Base-by-base conservation (phyloP, 2,888 invertebrate genomes). In the Phengaris arion region DNA sequence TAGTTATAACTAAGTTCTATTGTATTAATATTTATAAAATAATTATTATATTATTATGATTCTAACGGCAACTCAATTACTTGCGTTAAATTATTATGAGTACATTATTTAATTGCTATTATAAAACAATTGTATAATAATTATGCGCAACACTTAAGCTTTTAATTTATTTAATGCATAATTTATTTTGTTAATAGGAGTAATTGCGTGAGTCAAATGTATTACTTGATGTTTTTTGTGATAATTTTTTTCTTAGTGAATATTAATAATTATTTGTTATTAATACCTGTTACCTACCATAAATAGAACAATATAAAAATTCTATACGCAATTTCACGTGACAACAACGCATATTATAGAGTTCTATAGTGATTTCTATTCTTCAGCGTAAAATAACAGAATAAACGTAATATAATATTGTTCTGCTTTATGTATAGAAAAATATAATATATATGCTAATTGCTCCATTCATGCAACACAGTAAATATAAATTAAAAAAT, bases 101-200 rank as follows among this genome's bases (percentile, higher is more conserved):
- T 64, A 45, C 64, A 64, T 64, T 64, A 10, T 64, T 64, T 64
- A 64, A 64, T 64, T 35, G 35, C 45, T 64, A 13, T 13, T 35
- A 45, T 64, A 45, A 13, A 45, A 52, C 12, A 35, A 64, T 64
- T 64, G 22, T 22, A 22, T 22, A 59, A 59, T 35, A 55, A n/a
- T n/a, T n/a, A 64, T 64, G 6, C 6, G 12, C 35, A 12, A 64
- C 13, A 45, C 45, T 45, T 45, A 45, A 6, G 12, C 6, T 12
- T 22, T 64, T 45, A 64, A 64, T 64, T 64, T 64, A 64, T 64
- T 64, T 45, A 64, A 64, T 64, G 64, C 35, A 45, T 64, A 64
- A 35, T 64, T 64, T 64, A 45, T 64, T 64, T 64, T 45, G 35
- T 64, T 45, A 64, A 64, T 35, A 64, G 2, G 35, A 45, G 64